A percentile compares a stretch with the other conserved stretches of the same genome.
Evolutionary conservation across 2,888 invertebrate species (phyloP).

Genomic region (Perizoma affinitatum): DNA sequence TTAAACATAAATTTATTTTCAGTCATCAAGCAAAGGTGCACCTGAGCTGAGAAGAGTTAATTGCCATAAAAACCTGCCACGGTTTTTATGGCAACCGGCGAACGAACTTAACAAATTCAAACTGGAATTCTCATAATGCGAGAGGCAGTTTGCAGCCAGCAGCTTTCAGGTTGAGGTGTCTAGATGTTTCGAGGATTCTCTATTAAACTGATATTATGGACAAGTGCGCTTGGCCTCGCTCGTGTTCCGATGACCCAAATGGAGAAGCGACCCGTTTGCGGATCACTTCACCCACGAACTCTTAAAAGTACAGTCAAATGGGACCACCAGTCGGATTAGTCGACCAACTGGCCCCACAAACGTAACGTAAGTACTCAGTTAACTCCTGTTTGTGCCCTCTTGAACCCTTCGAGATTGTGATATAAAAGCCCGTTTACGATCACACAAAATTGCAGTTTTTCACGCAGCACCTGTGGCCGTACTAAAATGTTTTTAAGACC

Average conservation of each 20-base stretch:
- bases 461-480: slow-evolving; percentile 70
- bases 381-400: slow-evolving; percentile 40
- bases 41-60: slow-evolving; percentile 20
- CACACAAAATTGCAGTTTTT: slow-evolving; percentile 60
- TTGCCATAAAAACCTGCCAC: slow-evolving; percentile 31
- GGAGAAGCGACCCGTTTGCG: slow-evolving; percentile 58
- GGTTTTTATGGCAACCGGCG: slow-evolving; percentile 13
- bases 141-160: slow-evolving; percentile 21
- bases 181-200: slow-evolving; percentile 29
- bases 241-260: slow-evolving; percentile 65
- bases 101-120: slow-evolving; percentile 20
- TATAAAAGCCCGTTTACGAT: slow-evolving; percentile 64
- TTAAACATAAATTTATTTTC: slow-evolving; percentile 11
- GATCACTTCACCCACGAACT: slow-evolving; percentile 57
- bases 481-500: slow-evolving; percentile 70
- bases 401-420: slow-evolving; percentile 41
- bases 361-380: slow-evolving; percentile 37
- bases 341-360: slow-evolving; percentile 35
- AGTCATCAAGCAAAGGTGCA: slow-evolving; percentile 18
- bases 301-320: slow-evolving; percentile 45
- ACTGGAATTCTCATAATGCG: slow-evolving; percentile 26
- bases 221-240: slow-evolving; percentile 49
- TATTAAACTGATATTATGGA: slow-evolving; percentile 45
- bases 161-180: slow-evolving; percentile 19
- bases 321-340: slow-evolving; percentile 42